Conservation (phyloP, 1,140 invertebrate genomes). For the Mizuhopecten yessoensis region DNA sequence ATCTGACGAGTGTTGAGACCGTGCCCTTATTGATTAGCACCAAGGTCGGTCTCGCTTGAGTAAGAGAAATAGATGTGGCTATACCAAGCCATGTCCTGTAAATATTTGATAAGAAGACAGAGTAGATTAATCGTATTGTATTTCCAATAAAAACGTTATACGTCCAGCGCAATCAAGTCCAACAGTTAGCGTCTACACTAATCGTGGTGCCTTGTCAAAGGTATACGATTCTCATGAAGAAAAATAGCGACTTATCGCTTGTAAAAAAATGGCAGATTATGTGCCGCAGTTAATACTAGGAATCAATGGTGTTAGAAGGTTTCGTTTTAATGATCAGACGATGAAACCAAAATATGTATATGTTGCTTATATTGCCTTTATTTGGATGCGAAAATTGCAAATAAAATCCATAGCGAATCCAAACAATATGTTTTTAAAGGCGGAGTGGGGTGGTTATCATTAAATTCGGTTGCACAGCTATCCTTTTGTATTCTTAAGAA, state of each 20-base stretch:
- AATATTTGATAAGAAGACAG: constrained; percentile 24
- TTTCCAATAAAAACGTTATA: not conserved
- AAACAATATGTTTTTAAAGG: no score
- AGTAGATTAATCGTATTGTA: not conserved
- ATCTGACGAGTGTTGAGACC: no score
- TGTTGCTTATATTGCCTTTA: no score
- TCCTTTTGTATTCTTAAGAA: no score
- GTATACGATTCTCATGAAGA: not conserved
- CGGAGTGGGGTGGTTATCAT: no score
- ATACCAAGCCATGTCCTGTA: not conserved
- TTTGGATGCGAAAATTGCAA: no score
- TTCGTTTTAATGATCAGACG: not conserved
- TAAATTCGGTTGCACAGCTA: no score
- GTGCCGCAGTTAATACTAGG: not conserved
- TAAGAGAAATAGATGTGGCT: not conserved
- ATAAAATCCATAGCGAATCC: no score
- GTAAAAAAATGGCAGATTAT: not conserved
- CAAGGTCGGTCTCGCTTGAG: not conserved
- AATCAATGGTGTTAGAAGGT: not conserved
- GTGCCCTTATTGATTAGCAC: not conserved
- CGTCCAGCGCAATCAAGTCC: not conserved
- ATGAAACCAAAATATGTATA: no score
- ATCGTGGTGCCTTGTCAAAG: not conserved
- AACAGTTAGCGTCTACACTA: not conserved
- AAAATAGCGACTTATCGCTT: not conserved